Evolutionary conservation across 1,140 invertebrate species (phyloP), one percentile per base, ranked within the genome.

Genomic region (Micrasema longulum): DNA sequence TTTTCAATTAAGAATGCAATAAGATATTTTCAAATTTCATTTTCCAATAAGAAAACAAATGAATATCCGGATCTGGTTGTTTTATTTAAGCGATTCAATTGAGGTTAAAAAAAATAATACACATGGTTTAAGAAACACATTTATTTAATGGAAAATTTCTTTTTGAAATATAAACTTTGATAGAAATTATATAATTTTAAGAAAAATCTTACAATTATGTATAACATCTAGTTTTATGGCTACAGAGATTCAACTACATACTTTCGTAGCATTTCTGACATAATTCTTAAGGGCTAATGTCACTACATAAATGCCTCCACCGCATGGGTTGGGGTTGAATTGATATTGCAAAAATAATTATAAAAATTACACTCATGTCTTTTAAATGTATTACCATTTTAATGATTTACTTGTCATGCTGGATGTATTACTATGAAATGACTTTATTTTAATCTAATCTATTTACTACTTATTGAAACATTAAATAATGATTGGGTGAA

Each of bases 91-190:
- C n/a, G n/a, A n/a, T n/a, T n/a, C n/a, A n/a, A n/a, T n/a, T n/a
- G n/a, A n/a, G 26, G 26, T 4, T 4, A 31, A 31, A 31, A 31
- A 4, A 31, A 31, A 31, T 31, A 31, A 31, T 31, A 31, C 2
- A 31, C 26, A 48, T 48, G 18, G 47, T 57, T 55, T 47, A 72
- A 75, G 74, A 72, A 75, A 71, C 67, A 68, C 67, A 71, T 76
- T 72, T 75, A 75, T 73, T 64, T 64, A 31, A 64, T 71, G 67
- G 71, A 76, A 75, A 71, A 75, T 72, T 69, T 68, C 57, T 72
- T 76, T 75, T 73, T 69, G 52, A 65, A 73, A 73, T 76, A 76
- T 76, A 76, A 76, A 76, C 71, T 76, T 76, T 76, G 75, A 76
- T 76, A 76, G 69, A 74, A 76, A 76, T 76, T 20, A 76, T 76